phyloP scores from a whole-genome alignment of 2,888 invertebrate species.

The Ectropis crepuscularia region DNA sequence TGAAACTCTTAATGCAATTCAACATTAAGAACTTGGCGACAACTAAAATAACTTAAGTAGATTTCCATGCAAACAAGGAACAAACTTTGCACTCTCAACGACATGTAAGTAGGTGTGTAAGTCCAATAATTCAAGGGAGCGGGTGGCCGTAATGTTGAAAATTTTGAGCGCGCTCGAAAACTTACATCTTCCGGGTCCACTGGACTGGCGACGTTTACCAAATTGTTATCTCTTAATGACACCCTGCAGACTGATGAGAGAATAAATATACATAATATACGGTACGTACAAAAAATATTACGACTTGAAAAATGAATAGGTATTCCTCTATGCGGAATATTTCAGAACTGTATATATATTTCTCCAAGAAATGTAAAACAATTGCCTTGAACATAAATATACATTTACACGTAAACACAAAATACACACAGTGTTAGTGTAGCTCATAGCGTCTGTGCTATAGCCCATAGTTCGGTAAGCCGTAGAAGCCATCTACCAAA shows the following conservation, averaged over 20 bases:
- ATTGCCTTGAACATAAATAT: too few species aligned
- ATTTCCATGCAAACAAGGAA: conserved; percentile 72
- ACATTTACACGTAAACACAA: too few species aligned
- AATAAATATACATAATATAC: neutral
- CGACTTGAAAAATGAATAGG: neutral
- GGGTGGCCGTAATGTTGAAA: conserved; percentile 78
- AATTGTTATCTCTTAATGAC: conserved; percentile 52
- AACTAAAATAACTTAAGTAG: conserved; percentile 58
- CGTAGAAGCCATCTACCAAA: too few species aligned
- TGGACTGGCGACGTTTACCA: conserved; percentile 60
- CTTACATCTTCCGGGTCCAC: conserved; percentile 67
- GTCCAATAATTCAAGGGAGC: conserved; percentile 77
- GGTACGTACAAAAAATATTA: neutral
- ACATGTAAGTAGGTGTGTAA: conserved; percentile 76
- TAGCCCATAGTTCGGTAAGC: too few species aligned
- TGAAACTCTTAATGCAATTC: conserved; percentile 39
- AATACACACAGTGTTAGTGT: too few species aligned
- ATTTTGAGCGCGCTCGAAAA: conserved; percentile 70
- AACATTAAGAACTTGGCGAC: conserved; percentile 41
- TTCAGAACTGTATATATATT: too few species aligned
- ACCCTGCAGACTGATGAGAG: conserved; percentile 32
- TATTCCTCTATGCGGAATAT: too few species aligned
- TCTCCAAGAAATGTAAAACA: too few species aligned
- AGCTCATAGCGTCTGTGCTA: too few species aligned
- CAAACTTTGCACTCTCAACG: conserved; percentile 76